A percentile compares a stretch with the other conserved stretches of the same genome.
These are phyloP conservation scores for Xiphophorus couchianus DNA, from an alignment of 2,113 vertebrate genomes.

Conservation along the genomic window DNA sequence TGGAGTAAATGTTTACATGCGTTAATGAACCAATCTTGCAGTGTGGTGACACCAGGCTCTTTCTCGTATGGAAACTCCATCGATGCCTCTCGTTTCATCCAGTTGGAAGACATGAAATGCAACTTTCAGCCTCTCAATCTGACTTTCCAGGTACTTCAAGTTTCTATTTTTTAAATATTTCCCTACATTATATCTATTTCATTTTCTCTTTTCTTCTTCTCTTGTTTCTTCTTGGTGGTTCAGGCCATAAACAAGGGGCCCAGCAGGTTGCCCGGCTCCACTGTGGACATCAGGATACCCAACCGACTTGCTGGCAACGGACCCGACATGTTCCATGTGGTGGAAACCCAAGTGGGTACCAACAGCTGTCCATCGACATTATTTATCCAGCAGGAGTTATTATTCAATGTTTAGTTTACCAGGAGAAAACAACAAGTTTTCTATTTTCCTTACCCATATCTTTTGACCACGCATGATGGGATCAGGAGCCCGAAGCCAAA, in stretches of 20 bases:
- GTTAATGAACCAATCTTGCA: constrained; percentile 59
- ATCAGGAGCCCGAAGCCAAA: constrained; percentile 13
- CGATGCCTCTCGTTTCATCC: constrained; percentile 86
- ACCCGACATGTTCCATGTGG: constrained; percentile 91
- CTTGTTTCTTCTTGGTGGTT: constrained; percentile 36
- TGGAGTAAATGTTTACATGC: no score
- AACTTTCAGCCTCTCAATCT: constrained; percentile 94
- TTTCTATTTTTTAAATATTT: neutral
- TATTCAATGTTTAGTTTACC: constrained; percentile 59
- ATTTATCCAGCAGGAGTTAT: constrained; percentile 23
- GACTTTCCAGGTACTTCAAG: constrained; percentile 89
- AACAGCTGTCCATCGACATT: constrained; percentile 40
- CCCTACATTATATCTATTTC: constrained; percentile 16
- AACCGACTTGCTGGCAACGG: constrained; percentile 87
- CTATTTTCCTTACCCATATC: constrained; percentile 16
- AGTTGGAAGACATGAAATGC: constrained; percentile 89
- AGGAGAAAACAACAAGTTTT: constrained; percentile 32
- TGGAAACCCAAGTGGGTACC: constrained; percentile 88
- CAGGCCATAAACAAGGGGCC: constrained; percentile 98
- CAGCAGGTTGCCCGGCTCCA: constrained; percentile 91
- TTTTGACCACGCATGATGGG: neutral
- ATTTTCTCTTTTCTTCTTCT: constrained; percentile 10
- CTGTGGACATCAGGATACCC: constrained; percentile 91
- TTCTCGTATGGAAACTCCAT: constrained; percentile 94
- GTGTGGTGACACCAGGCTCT: constrained; percentile 88